Evolutionary conservation across 2,113 vertebrate species (phyloP), one percentile per base, ranked within the genome.

Genomic region (Phalacrocorax aristotelis): DNA sequence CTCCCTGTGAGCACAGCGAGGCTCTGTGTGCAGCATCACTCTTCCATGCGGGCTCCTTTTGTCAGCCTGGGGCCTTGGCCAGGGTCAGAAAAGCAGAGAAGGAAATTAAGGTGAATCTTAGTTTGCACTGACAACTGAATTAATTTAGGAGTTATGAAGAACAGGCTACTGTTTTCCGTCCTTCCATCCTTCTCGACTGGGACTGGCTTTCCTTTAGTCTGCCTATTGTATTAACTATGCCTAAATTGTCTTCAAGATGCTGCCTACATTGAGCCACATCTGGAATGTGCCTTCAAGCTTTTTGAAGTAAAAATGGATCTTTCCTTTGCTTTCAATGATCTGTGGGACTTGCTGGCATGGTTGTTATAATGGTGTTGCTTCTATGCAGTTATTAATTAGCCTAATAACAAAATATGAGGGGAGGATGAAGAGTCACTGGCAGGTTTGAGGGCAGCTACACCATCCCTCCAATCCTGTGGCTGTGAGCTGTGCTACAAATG

Each of bases 101-200:
- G 85, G 32, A 65, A 87, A 83, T 40, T 6, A 58, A 26, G 23
- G 9, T 0, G 1, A 60, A n/a, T 29, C 21, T 80, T 40, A 36
- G 23, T 44, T 52, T 74, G 21, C 6, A 54, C 30, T 34, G 36
- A 25, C 21, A 69, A 13, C 10, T 52, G 58, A 85, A 71, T 57
- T 79, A 60, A 55, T 61, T 85, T 34, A 57, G 17, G 22, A 65
- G 26, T 34, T 44, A 26, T 21, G 51, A 87, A 55, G 36, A 89
- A 38, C 4, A 49, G 20, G 19, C 5, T 48, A 46, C 29, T 38
- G 11, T 13, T 80, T 89, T 83, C 61, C 49, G 3, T 17, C 30
- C 5, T 89, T 89, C 7, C 1, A 1, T 70, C 12, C 38, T 87
- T 83, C 64, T 58, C 3, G 1, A 12, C 0, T 2, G 2, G 17